Conservation (phyloP, 2,797 vertebrate species). For the Novumbra hubbsi region DNA sequence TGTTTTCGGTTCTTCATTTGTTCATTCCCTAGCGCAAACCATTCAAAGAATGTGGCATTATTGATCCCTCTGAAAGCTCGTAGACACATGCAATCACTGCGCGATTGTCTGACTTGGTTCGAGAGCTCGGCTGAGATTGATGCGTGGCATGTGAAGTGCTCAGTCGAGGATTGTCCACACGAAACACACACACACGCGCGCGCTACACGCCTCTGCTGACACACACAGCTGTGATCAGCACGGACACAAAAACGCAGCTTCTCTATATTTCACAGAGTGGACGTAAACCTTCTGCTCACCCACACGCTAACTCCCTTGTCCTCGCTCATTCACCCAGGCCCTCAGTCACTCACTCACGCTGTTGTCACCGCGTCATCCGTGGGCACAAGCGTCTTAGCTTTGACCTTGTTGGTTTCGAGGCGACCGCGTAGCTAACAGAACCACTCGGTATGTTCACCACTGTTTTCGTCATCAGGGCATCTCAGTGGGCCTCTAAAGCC, state of each 20-base stretch:
- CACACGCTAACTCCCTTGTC: not conserved
- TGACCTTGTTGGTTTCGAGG: constrained; percentile 7
- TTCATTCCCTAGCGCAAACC: not conserved
- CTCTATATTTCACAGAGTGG: constrained; percentile 4
- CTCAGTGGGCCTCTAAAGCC: constrained; percentile 14
- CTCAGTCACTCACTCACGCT: not conserved
- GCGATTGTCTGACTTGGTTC: not conserved
- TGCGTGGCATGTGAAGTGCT: constrained; percentile 2
- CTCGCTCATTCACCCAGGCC: not conserved
- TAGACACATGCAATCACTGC: constrained; percentile 8
- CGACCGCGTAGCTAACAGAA: not conserved
- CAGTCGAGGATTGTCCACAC: not conserved
- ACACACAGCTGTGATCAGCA: not conserved
- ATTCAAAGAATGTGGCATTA: not conserved
- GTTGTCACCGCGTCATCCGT: not conserved
- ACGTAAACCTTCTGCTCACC: not conserved
- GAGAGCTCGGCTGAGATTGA: not conserved
- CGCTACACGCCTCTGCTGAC: not conserved
- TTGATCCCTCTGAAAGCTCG: not conserved
- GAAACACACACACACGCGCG: not conserved
- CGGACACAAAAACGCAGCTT: not conserved
- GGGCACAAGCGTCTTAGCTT: constrained; percentile 5
- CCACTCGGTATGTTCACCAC: constrained; percentile 9
- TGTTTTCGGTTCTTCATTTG: no score
- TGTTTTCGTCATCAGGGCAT: constrained; percentile 4